Conservation (phyloP, 2,888 invertebrate genomes). For the Polydrusus pterygomalis region DNA sequence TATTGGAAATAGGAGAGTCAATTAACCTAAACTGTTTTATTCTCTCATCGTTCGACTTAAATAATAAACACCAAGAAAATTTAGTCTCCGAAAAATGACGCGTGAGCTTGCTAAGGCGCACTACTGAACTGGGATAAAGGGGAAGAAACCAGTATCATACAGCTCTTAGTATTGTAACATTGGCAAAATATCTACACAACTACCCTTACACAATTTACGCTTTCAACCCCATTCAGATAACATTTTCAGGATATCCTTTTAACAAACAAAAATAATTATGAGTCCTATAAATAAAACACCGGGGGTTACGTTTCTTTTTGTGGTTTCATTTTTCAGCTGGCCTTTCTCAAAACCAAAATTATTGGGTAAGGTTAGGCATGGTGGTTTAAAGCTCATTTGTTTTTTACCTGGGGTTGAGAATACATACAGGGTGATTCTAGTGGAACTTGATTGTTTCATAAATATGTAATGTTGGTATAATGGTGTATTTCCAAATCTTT, state of each 20-base stretch:
- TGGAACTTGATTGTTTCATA: background rate
- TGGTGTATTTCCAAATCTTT: too few relatives aligned
- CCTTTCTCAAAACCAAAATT: conserved; percentile 5
- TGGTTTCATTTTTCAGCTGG: conserved; percentile 34
- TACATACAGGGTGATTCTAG: background rate
- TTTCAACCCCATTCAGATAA: background rate
- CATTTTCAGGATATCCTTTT: conserved; percentile 11
- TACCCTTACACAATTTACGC: background rate
- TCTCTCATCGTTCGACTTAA: too few relatives aligned
- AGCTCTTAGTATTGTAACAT: background rate
- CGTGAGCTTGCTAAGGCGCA: too few relatives aligned
- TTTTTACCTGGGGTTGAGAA: background rate
- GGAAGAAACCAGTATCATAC: too few relatives aligned
- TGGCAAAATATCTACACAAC: background rate
- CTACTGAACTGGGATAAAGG: too few relatives aligned
- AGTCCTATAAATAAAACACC: conserved; percentile 25
- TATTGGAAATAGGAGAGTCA: too few relatives aligned
- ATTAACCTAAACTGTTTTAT: too few relatives aligned
- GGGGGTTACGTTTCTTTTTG: conserved; percentile 19
- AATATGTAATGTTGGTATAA: too few relatives aligned
- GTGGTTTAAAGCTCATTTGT: conserved; percentile 15
- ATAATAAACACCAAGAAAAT: too few relatives aligned
- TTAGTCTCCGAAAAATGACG: too few relatives aligned
- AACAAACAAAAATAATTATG: conserved; percentile 33
- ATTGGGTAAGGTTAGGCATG: conserved; percentile 22